A percentile compares a stretch with the other conserved stretches of the same genome.
Conservation (phyloP, 2,888 invertebrate species). For the Ypsolopha scabrella region DNA sequence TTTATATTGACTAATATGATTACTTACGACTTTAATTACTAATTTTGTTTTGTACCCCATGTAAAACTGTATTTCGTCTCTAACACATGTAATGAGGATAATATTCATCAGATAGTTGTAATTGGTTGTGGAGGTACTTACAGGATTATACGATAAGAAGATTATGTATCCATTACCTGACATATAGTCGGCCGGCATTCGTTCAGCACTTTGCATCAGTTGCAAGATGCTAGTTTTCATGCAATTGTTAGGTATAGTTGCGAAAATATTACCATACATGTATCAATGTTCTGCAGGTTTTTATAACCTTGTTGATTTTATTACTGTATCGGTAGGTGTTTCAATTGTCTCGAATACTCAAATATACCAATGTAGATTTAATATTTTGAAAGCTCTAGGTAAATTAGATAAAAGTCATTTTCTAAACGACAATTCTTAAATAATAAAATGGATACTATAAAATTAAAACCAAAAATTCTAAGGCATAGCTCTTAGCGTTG, state of each 20-base stretch:
- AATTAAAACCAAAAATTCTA: slow-evolving; percentile 43
- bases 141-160: slow-evolving; percentile 17
- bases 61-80: slow-evolving; percentile 9
- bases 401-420: background rate
- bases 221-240: too few species aligned
- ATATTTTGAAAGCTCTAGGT: background rate
- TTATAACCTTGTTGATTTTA: background rate
- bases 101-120: slow-evolving; percentile 20
- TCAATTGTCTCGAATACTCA: background rate
- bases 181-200: too few species aligned
- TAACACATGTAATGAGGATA: background rate
- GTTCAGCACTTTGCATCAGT: too few species aligned
- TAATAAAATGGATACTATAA: background rate
- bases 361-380: background rate
- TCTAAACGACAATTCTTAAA: background rate
- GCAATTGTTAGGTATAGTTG: too few species aligned
- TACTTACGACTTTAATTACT: background rate
- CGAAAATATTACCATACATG: too few species aligned
- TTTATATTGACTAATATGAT: background rate
- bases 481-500: slow-evolving; percentile 16
- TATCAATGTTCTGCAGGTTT: too few species aligned
- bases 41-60: background rate
- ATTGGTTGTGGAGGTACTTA: slow-evolving; percentile 30
- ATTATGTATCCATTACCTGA: background rate
- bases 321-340: background rate